Base-by-base conservation (phyloP, 2,888 invertebrate genomes). In the Meteorus colon region DNA sequence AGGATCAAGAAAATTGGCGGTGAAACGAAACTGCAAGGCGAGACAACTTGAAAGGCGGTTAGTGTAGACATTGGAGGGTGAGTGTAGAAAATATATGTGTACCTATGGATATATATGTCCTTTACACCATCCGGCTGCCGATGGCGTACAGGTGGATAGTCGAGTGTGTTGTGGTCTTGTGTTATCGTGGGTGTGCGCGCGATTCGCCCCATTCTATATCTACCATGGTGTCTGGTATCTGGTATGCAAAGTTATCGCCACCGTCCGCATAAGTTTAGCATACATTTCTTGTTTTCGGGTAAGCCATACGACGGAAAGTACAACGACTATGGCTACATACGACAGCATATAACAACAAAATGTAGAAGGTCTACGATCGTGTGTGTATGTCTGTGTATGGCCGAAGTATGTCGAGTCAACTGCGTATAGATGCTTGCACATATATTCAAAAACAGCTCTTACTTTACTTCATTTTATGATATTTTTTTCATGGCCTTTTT, bases 231-330 rank as follows among this genome's bases (percentile, higher is more conserved):
- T 81, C 82, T 81, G 82, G 83, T 85, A 84, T 83, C 83, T 82
- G 80, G 76, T 81, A 84, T 84, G 84, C 80, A 84, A 84, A 84
- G 81, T 83, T 83, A 84, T 84, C 81, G 84, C 62, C 73, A 75
- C 51, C 41, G 37, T 74, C 81, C 78, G 85, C 82, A 84, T 84
- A 85, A 84, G 80, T 83, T 85, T 84, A 84, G 81, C 85, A 85
- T 85, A 85, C 80, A 84, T 84, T 85, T 83, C 85, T 85, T 82
- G 86, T 81, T 85, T 85, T 85, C 79, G 81, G 80, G 66, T 76
- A 79, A 81, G 77, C 77, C 74, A 83, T 78, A 79, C 34, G 78
- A 73, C 72, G 78, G 62, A 66, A 68, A 12, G 74, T 19, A 73
- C 41, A 69, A 59, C 73, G 24, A 69, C 41, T 41, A 41, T 41